These are phyloP conservation scores for Folsomia candida DNA, from an alignment of 2,888 invertebrate genomes.

Conservation along the genomic window DNA sequence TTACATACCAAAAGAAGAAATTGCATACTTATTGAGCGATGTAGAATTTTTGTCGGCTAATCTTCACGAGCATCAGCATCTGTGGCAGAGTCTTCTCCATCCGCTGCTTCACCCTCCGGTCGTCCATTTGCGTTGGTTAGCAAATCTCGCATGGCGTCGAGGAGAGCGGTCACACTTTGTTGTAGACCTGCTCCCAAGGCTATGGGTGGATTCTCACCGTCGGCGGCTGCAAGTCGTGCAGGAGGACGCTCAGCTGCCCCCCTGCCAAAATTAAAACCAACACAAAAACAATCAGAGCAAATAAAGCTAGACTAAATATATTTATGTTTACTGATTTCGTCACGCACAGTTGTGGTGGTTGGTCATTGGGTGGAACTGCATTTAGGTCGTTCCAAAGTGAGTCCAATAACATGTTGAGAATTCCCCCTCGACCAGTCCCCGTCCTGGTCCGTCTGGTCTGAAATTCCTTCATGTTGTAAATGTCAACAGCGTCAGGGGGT, in stretches of 20 bases:
- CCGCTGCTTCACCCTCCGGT: constrained; percentile 33
- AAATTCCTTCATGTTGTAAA: constrained; percentile 61
- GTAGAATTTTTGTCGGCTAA: no score
- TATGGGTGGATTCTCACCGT: constrained; percentile 9
- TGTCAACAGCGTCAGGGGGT: constrained; percentile 69
- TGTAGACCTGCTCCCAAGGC: constrained; percentile 58
- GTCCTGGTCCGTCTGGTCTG: constrained; percentile 42
- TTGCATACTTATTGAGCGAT: no score
- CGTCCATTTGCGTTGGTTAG: constrained; percentile 58
- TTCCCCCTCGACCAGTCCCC: constrained; percentile 51
- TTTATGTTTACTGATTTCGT: not conserved
- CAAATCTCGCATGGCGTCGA: constrained; percentile 71
- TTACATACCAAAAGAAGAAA: no score
- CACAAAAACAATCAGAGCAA: no score
- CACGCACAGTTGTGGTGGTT: not conserved
- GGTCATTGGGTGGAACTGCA: constrained; percentile 57
- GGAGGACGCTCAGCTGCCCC: not conserved
- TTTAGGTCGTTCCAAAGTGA: constrained; percentile 65
- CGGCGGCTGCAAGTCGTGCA: constrained; percentile 41
- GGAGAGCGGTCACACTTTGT: constrained; percentile 65
- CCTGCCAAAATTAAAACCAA: no score
- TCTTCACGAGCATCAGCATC: not conserved
- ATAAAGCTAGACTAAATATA: constrained; percentile 20
- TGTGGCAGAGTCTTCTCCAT: constrained; percentile 27
- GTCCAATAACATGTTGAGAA: constrained; percentile 65